These are phyloP conservation scores for Xylocampa areola DNA, from an alignment of 2,888 invertebrate species.

Conservation along the genomic window DNA sequence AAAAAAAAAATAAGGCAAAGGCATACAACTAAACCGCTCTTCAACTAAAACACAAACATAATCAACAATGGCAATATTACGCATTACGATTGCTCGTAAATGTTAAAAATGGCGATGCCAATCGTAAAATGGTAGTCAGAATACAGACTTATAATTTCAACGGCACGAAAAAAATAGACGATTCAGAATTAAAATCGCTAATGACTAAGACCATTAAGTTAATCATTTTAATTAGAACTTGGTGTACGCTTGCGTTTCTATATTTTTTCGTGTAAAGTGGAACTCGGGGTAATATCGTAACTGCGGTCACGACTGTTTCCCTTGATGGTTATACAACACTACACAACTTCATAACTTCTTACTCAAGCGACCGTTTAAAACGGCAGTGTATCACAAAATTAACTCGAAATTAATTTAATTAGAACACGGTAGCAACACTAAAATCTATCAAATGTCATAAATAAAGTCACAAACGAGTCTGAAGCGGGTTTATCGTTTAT, in stretches of 20 bases:
- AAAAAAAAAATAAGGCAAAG: conserved; percentile 3
- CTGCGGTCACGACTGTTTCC: conserved; percentile 26
- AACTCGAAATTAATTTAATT: conserved; percentile 34
- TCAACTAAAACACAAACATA: conserved; percentile 27
- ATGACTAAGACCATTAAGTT: conserved; percentile 90
- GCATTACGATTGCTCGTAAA: conserved; percentile 74
- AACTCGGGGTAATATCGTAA: conserved; percentile 45
- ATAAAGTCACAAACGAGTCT: conserved; percentile 54
- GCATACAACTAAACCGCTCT: conserved; percentile 11
- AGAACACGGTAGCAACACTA: conserved; percentile 41
- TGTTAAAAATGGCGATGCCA: conserved; percentile 68
- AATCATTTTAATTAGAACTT: conserved; percentile 90
- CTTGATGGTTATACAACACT: conserved; percentile 33
- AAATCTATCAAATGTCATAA: conserved; percentile 54
- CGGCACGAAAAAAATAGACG: conserved; percentile 77
- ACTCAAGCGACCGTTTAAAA: conserved; percentile 17
- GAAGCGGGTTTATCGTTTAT: conserved; percentile 49
- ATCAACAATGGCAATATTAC: conserved; percentile 68
- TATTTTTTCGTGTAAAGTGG: conserved; percentile 66
- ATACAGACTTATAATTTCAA: conserved; percentile 79
- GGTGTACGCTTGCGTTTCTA: conserved; percentile 79
- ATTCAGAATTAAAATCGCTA: conserved; percentile 89
- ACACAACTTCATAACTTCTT: conserved; percentile 21
- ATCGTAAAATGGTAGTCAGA: conserved; percentile 76
- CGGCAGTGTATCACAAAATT: conserved; percentile 35